These are phyloP conservation scores for Hyposoter dolosus DNA, from an alignment of 2,888 invertebrate species.

Conservation along the genomic window DNA sequence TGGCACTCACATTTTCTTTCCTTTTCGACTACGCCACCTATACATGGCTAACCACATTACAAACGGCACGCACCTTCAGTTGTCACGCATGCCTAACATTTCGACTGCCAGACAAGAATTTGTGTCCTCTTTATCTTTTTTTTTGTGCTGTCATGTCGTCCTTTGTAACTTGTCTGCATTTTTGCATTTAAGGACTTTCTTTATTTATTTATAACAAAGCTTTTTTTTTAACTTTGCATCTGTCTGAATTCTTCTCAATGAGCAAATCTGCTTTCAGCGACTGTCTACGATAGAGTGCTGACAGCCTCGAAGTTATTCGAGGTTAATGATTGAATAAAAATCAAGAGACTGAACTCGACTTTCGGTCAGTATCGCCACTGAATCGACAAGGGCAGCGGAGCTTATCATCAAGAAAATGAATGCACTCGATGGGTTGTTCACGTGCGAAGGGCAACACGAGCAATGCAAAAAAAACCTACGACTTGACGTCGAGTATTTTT, in stretches of 20 bases:
- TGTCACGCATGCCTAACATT: slow-evolving; percentile 36
- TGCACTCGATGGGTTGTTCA: not conserved
- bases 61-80: slow-evolving; percentile 50
- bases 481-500: slow-evolving; percentile 67
- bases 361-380: not conserved
- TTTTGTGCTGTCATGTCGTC: slow-evolving; percentile 5
- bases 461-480: slow-evolving; percentile 35
- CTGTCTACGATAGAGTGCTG: not conserved
- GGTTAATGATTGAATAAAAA: not conserved
- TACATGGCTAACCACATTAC: slow-evolving; percentile 25
- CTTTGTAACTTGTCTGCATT: not conserved
- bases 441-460: not conserved
- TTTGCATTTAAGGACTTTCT: not conserved
- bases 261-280: not conserved
- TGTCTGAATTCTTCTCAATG: not conserved
- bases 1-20: slow-evolving; percentile 63
- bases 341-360: not conserved
- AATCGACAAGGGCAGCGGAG: not conserved
- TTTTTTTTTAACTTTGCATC: not conserved
- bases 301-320: not conserved
- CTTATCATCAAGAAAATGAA: not conserved
- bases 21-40: slow-evolving; percentile 37
- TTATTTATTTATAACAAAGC: not conserved
- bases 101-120: slow-evolving; percentile 41
- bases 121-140: slow-evolving; percentile 1